Conservation (phyloP, 64 coral and sea anemone genomes). For the Stichodactyla helianthus region DNA sequence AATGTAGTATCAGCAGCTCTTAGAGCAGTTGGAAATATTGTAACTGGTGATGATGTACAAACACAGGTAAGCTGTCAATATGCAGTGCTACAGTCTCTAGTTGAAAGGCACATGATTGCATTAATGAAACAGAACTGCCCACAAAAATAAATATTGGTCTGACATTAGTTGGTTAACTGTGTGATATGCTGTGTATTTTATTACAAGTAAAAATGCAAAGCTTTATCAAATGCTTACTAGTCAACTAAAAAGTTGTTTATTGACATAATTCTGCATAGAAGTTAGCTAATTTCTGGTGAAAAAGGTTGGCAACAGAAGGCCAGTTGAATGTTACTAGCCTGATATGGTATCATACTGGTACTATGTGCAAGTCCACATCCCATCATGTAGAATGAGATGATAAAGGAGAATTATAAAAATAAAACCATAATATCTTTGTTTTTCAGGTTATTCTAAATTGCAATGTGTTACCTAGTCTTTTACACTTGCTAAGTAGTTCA, state of each 20-base stretch:
- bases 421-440: neutral
- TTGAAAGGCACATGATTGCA: no score
- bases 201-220: neutral
- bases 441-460: slow-evolving; percentile 93
- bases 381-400: no score
- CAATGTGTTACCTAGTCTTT: slow-evolving; percentile 87
- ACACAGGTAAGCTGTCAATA: slow-evolving; percentile 64
- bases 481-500: slow-evolving; percentile 81
- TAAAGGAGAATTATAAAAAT: neutral
- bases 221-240: no score
- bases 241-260: no score
- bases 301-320: no score
- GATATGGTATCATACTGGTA: neutral
- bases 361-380: neutral
- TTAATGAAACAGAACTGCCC: no score
- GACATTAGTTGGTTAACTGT: no score
- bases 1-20: slow-evolving; percentile 89
- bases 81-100: neutral
- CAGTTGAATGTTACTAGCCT: neutral
- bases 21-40: slow-evolving; percentile 97
- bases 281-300: no score
- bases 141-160: no score
- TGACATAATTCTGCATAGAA: no score
- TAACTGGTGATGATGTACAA: slow-evolving; percentile 95
- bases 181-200: neutral